Evolutionary conservation across 2,888 invertebrate genomes (phyloP).

Genomic region (Capitulum mitella): DNA sequence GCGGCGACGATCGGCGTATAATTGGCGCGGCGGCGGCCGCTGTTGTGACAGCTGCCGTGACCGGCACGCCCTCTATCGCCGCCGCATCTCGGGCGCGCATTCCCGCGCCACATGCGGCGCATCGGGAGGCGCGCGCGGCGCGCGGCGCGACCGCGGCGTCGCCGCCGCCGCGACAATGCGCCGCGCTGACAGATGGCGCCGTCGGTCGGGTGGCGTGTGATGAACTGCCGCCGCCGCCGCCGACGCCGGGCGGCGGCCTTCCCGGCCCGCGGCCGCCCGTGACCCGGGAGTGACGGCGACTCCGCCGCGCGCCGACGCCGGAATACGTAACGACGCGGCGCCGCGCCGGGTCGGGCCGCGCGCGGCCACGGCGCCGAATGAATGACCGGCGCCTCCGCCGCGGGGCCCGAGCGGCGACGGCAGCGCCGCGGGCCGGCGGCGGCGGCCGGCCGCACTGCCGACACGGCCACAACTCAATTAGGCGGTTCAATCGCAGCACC

Average conservation of each 20-base stretch:
- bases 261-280: too few relatives aligned
- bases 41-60: slow-evolving; percentile 4
- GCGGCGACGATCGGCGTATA: background rate
- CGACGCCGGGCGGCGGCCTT: background rate
- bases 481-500: background rate
- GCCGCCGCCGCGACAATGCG: too few relatives aligned
- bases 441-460: background rate
- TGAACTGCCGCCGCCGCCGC: too few relatives aligned
- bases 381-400: background rate
- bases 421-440: background rate
- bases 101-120: background rate
- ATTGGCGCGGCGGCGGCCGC: background rate
- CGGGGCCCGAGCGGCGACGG: background rate
- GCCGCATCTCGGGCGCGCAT: background rate
- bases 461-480: slow-evolving; percentile 17
- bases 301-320: too few relatives aligned
- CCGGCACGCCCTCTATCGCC: background rate
- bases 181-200: background rate
- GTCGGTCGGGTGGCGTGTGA: too few relatives aligned
- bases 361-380: too few relatives aligned
- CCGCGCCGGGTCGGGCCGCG: too few relatives aligned
- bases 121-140: background rate
- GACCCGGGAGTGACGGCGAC: too few relatives aligned
- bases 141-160: background rate
- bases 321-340: too few relatives aligned